These are phyloP conservation scores for Rhegmatorhina hoffmannsi DNA, from an alignment of 2,113 vertebrate species.

Conservation along the genomic window DNA sequence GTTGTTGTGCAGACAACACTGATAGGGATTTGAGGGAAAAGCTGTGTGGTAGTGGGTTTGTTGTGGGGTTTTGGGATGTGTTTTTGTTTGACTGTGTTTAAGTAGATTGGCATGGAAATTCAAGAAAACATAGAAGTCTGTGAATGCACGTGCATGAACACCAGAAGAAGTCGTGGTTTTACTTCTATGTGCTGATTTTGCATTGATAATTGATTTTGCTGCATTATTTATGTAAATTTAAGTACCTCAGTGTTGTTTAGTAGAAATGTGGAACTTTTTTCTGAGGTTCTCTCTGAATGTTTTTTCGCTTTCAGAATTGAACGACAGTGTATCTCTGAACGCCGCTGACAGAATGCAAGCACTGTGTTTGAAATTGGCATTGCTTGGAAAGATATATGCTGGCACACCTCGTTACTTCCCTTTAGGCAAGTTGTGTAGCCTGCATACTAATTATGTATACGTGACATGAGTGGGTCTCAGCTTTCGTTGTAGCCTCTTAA, in stretches of 20 bases:
- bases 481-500: background rate
- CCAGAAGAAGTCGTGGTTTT: background rate
- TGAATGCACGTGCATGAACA: background rate
- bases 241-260: background rate
- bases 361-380: slow-evolving; percentile 90
- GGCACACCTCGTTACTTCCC: slow-evolving; percentile 97
- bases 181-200: background rate
- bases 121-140: background rate
- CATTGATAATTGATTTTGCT: background rate
- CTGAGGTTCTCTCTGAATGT: background rate
- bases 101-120: background rate
- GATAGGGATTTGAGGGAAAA: background rate
- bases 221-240: background rate
- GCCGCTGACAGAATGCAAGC: slow-evolving; percentile 89
- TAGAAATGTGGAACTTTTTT: background rate
- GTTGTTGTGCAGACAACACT: background rate
- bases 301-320: slow-evolving; percentile 81
- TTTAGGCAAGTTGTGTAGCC: slow-evolving; percentile 77
- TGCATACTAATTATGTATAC: background rate
- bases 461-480: background rate
- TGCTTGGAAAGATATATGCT: slow-evolving; percentile 92
- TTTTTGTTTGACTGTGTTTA: background rate
- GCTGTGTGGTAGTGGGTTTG: background rate
- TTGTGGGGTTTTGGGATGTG: background rate
- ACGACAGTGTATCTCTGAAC: slow-evolving; percentile 84